phyloP scores from a whole-genome alignment of 2,113 vertebrate species.

The Panthera uncia region DNA sequence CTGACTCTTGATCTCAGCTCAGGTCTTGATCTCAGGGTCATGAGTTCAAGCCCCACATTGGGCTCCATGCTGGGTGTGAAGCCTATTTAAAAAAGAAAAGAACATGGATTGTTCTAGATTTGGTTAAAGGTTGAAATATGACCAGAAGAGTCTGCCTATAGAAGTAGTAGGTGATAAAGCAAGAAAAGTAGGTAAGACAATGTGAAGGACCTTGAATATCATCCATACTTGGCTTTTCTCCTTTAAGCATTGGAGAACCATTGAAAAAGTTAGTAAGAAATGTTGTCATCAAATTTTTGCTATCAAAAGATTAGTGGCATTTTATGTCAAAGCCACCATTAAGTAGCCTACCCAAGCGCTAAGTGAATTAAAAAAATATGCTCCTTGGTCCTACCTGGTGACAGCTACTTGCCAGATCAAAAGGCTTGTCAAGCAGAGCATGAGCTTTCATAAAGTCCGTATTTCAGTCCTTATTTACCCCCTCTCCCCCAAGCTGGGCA shows the following conservation, averaged over 20 bases:
- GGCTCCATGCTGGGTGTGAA: no score
- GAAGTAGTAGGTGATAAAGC: background rate
- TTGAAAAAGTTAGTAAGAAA: background rate
- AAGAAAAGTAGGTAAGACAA: background rate
- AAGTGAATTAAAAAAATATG: background rate
- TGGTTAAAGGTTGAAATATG: background rate
- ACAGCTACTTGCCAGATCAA: background rate
- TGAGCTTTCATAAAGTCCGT: background rate
- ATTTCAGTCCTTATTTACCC: background rate
- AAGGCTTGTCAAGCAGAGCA: background rate
- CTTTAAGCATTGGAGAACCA: background rate
- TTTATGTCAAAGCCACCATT: background rate
- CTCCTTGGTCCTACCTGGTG: background rate
- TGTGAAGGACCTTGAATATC: background rate
- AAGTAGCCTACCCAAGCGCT: background rate
- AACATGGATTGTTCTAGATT: background rate
- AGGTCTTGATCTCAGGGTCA: no score
- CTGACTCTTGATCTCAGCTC: no score
- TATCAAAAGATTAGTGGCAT: background rate
- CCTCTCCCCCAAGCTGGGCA: background rate
- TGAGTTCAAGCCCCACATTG: no score
- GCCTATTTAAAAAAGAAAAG: background rate
- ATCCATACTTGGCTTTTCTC: background rate
- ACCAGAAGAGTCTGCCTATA: background rate
- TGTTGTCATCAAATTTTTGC: background rate